Base-by-base conservation (phyloP, 2,113 vertebrate genomes). In the Tonatia bakeri region DNA sequence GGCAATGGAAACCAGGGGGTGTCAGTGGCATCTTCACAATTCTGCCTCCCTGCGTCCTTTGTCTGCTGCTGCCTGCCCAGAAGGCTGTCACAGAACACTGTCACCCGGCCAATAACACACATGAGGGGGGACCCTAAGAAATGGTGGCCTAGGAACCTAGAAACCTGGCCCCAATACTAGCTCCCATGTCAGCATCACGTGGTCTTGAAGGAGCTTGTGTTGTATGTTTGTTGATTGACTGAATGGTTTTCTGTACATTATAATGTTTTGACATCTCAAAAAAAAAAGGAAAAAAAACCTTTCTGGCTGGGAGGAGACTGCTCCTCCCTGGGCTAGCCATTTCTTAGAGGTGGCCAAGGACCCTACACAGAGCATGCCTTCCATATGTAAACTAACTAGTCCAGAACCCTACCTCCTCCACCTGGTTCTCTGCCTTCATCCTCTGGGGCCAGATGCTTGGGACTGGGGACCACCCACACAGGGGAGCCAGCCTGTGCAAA, bases 11-110 rank as follows among this genome's bases (percentile, higher is more conserved):
- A 64, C 28, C 22, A 40, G 7, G 17, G 61, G 24, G 4, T 3
- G 0, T 24, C 13, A 2, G n/a, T 19, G 3, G 45, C 14, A 3
- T 43, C 79, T 1, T 3, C 17, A 2, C 4, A 9, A 10, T 12
- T 26, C 40, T 13, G 0, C 22, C 22, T 61, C 64, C 20, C 15
- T 4, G 11, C 15, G 7, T 5, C 33, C 11, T 12, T 12, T 33
- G 14, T 26, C 56, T 47, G 33, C 43, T 36, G 61, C 56, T 3
- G 7, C 26, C 13, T 2, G 8, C 70, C 61, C 7, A 72, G 52
- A 16, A 24, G 17, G 59, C 59, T 70, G 31, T 59, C 22, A 26
- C 33, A 9, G 31, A 82, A 40, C 26, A 6, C 43, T 45, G 43
- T 31, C 28, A 0, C 15, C 31, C 38, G 56, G 24, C 31, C 28